Percentiles rank a stretch among this genome's conserved stretches.
phyloP scores from a whole-genome alignment of 2,888 invertebrate species.

The Orthosia gracilis region DNA sequence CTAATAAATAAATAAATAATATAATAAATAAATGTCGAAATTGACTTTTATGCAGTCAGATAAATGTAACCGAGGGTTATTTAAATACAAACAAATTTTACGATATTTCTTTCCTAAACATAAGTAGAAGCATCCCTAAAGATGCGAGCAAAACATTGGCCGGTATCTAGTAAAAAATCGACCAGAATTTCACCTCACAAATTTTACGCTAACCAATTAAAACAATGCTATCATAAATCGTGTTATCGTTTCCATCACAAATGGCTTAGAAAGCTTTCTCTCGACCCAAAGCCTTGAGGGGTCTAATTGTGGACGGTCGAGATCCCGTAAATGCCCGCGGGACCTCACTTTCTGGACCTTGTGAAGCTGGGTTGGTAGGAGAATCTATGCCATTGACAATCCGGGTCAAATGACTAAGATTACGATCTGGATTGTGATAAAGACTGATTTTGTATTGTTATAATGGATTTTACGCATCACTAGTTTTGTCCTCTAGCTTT shows the following conservation, averaged over 20 bases:
- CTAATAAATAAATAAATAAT: too few relatives aligned
- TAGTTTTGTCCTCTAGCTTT: too few relatives aligned
- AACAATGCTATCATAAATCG: slow-evolving; percentile 64
- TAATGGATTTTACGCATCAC: too few relatives aligned
- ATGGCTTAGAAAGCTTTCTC: slow-evolving; percentile 56
- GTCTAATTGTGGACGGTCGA: slow-evolving; percentile 20
- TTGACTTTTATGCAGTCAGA: too few relatives aligned
- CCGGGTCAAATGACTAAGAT: slow-evolving; percentile 6
- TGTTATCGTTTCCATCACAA: slow-evolving; percentile 50
- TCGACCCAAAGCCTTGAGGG: slow-evolving; percentile 51
- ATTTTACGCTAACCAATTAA: slow-evolving; percentile 40
- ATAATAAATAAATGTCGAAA: too few relatives aligned
- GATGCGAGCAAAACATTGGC: not conserved
- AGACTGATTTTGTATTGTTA: not conserved
- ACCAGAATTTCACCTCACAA: not conserved
- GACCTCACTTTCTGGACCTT: slow-evolving; percentile 36
- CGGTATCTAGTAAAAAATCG: not conserved
- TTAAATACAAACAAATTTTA: too few relatives aligned
- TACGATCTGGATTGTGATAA: not conserved
- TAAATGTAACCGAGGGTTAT: too few relatives aligned
- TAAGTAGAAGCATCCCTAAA: too few relatives aligned
- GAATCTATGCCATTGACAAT: slow-evolving; percentile 7
- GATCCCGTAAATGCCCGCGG: slow-evolving; percentile 59
- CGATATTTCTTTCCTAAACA: too few relatives aligned
- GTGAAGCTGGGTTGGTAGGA: not conserved